Conservation (phyloP, 2,113 vertebrate genomes). For the Telmatochromis brachygnathus region DNA sequence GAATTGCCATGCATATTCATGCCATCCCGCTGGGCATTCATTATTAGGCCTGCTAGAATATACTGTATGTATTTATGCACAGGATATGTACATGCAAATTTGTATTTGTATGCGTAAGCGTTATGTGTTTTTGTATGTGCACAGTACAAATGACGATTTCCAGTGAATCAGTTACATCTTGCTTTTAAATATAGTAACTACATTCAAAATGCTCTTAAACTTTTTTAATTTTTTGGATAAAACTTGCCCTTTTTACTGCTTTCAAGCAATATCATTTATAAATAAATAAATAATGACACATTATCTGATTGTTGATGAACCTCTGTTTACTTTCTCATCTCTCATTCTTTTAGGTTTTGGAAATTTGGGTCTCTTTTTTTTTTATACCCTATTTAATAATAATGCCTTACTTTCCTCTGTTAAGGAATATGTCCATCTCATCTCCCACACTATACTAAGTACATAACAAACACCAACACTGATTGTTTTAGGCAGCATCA, state of each 20-base stretch:
- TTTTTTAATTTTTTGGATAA: background rate
- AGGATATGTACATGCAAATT: background rate
- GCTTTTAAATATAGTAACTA: background rate
- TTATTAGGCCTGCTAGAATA: constrained; percentile 4
- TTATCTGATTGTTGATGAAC: background rate
- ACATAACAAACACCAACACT: background rate
- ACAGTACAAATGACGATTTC: background rate
- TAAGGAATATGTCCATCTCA: background rate
- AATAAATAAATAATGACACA: background rate
- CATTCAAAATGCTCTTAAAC: background rate
- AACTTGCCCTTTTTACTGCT: background rate
- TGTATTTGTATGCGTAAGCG: background rate
- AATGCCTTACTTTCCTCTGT: background rate
- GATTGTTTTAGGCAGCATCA: background rate
- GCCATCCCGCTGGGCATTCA: constrained; percentile 26
- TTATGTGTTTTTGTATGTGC: background rate
- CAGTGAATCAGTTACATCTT: background rate
- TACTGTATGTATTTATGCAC: background rate
- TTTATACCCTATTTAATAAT: background rate
- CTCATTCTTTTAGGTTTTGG: background rate
- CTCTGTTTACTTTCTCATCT: background rate
- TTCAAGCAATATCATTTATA: background rate
- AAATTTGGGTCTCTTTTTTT: background rate
- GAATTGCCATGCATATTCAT: constrained; percentile 60
- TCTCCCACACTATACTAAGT: background rate